phyloP scores from a whole-genome alignment of 2,113 vertebrate species.

The Gadus chalcogrammus region DNA sequence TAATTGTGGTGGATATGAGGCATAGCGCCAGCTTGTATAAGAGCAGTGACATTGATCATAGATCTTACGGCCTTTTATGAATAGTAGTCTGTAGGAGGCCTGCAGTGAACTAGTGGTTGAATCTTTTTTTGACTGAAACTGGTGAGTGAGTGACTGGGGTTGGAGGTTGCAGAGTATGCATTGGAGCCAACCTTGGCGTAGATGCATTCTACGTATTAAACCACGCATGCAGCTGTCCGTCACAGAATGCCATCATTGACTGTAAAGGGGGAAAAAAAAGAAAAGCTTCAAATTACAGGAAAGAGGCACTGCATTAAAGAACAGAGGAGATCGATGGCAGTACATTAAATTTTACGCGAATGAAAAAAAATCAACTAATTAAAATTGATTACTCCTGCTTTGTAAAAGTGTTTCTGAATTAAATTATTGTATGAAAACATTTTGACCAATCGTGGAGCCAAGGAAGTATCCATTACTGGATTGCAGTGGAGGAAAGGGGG shows the following conservation, averaged over 20 bases:
- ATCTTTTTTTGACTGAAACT: not conserved
- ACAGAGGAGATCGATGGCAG: constrained; percentile 82
- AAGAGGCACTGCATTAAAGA: constrained; percentile 82
- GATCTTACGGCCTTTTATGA: too few relatives aligned
- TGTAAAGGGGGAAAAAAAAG: constrained; percentile 55
- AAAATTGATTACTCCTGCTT: constrained; percentile 84
- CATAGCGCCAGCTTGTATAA: too few relatives aligned
- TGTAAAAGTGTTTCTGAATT: constrained; percentile 86
- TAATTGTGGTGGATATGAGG: too few relatives aligned
- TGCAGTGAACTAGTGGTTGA: not conserved
- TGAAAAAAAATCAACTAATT: constrained; percentile 82
- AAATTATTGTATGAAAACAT: constrained; percentile 86
- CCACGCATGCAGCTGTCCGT: constrained; percentile 56
- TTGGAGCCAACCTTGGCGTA: constrained; percentile 1
- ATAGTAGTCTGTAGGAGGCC: too few relatives aligned
- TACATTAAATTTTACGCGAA: constrained; percentile 83
- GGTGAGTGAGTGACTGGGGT: not conserved
- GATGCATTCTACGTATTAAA: constrained; percentile 27
- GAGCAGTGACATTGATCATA: too few relatives aligned
- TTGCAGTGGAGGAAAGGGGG: constrained; percentile 69
- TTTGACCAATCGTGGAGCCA: constrained; percentile 81
- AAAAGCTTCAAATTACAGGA: constrained; percentile 80
- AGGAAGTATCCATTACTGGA: constrained; percentile 85
- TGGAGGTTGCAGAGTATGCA: not conserved
- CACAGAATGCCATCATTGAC: constrained; percentile 77